Base-by-base conservation (phyloP, 1,140 invertebrate species). In the Nomia melanderi region DNA sequence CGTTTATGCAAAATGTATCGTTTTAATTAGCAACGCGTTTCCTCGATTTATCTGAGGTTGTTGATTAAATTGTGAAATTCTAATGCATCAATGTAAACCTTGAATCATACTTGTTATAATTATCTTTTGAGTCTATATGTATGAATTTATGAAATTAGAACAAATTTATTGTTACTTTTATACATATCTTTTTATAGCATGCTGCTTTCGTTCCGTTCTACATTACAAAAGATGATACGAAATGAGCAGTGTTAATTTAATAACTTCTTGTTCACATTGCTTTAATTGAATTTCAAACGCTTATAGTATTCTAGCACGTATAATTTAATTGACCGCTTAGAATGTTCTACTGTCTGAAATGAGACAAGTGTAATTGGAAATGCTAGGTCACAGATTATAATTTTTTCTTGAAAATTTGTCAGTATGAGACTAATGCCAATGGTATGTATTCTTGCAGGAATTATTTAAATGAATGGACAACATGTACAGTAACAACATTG, bases 401-500 rank as follows among this genome's bases (percentile, higher is more conserved):
- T 25, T 17, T 17, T 31, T 11, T 17, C n/a, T 17, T 11, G 11
- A 2, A 14, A 20, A 20, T 20, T 64, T 36, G 39, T 54, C 11
- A 7, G 17, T 12, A 23, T n/a, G 1, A 39, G 14, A 14, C 0
- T 62, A 36, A 39, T 25, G n/a, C 2, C 2, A 41, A 41, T 25
- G 25, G 11, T 17, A 31, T 0, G 1, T 20, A 47, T 29, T 63
- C 12, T 81, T 83, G n/a, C 67, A 83, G 81, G 25, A 36, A 36
- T 70, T 7, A 29, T 7, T 70, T 78, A 70, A 41, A 65, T 70
- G 75, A 9, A 23, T 79, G 74, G 64, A 62, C 44, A 83, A 64
- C 23, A 91, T 91, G 90, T 91, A 91, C 74, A 87, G 86, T 75
- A 84, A 79, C 54, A 91, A 86, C 47, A 91, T 92, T 50, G 91